Evolutionary conservation across 2,888 invertebrate species (phyloP).

Genomic region (Diarsia dahlii): DNA sequence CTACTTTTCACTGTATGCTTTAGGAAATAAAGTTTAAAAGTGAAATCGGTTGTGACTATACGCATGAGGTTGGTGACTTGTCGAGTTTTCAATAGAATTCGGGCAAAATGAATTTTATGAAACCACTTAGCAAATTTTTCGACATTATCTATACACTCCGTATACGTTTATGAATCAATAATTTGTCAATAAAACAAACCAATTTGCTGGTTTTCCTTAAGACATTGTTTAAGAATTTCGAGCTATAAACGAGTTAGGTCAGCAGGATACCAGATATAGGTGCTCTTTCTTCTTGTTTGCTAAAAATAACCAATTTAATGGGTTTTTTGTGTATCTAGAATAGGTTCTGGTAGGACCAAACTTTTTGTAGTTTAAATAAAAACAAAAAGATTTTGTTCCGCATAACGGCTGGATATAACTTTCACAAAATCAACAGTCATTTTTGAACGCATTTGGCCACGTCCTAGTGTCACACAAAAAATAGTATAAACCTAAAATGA

Average conservation of each 20-base stretch:
- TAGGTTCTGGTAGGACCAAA: not conserved
- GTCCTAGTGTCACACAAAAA: not conserved
- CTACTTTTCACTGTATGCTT: no score
- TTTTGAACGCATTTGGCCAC: no score
- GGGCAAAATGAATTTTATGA: not conserved
- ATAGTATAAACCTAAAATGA: no score
- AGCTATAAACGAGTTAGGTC: not conserved
- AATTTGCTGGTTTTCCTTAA: not conserved
- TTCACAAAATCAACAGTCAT: not conserved
- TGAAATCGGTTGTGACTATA: not conserved
- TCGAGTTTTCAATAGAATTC: not conserved
- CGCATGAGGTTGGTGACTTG: not conserved
- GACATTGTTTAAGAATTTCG: not conserved
- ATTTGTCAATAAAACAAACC: not conserved
- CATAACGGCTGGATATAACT: not conserved
- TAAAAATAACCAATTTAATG: not conserved
- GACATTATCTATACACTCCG: not conserved
- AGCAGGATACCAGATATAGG: not conserved
- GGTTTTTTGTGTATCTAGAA: not conserved
- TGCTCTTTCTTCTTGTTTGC: not conserved
- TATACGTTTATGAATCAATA: not conserved
- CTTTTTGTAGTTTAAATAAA: not conserved
- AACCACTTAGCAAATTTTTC: not conserved
- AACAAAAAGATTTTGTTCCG: not conserved
- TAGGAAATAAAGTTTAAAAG: no score